Base-by-base conservation (phyloP, 1,140 invertebrate genomes). In the Papilio polyxenes region DNA sequence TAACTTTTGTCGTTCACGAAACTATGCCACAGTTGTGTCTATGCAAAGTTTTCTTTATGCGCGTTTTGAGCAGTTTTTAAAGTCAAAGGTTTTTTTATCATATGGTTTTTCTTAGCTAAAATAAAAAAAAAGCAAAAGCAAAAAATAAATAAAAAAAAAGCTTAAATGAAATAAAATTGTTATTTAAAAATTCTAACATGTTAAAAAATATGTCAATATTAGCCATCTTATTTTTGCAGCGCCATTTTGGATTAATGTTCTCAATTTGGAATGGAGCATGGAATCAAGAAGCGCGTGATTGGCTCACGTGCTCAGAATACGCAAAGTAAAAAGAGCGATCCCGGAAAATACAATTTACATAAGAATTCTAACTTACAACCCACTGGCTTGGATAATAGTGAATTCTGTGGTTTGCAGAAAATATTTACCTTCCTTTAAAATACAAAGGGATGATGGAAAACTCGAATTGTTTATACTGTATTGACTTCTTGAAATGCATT, bases 311-410 rank as follows among this genome's bases (percentile, higher is more conserved):
- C 11, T 40, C 17, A 0, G 74, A 75, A 75, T 75, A 49, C 65
- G 8, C 17, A 75, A 44, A 49, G 17, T 23, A 75, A 5, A 49
- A 11, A 75, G 74, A 23, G 13, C 44, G 74, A 44, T 44, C 65
- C 31, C 74, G 74, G 74, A 49, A 75, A 75, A 75, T 49, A 75
- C 74, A 75, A 75, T 75, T 75, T 75, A 75, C 74, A 75, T 75
- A 49, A 75, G 74, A 75, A 75, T 75, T 49, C 44, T 2, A 75
- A 40, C 48, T 75, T 49, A 49, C 74, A 49, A 75, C 74, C 11
- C 74, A 75, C 74, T 75, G 74, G 11, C 74, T 75, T 23, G 74
- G 48, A 75, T 75, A 75, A 75, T 75, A 75, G 44, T 49, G 40
- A 20, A 75, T 75, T 75, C 65, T 72, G 65, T 37, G 31, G 23